Base-by-base conservation (phyloP, 2,888 invertebrate genomes). In the Diogma glabrata region DNA sequence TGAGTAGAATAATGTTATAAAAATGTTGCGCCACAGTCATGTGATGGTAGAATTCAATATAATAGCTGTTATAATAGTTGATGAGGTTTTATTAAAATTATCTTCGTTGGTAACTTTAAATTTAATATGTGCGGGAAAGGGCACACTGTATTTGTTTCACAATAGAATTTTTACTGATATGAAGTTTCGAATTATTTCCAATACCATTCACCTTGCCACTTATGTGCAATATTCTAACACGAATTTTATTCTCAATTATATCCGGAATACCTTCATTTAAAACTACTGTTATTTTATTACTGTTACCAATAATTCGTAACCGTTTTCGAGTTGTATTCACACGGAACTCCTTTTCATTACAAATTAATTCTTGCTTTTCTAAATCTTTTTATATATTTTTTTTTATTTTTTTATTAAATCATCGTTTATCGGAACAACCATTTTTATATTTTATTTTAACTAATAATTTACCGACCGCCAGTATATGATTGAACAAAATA, bases 171-270 rank as follows among this genome's bases (percentile, higher is more conserved):
- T 59, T 61, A 40, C 69, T 67, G 52, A 69, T 54, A 43, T 63
- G 64, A 49, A 69, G 65, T 43, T 67, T 64, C 4, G 69, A 68
- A 58, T 65, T 60, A 45, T 69, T 69, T n/a, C 68, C 68, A 28
- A 61, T 67, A 51, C 67, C 69, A 46, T 62, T 63, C 7, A 69
- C 57, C 9, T 55, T 26, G 1, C 67, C 69, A 38, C 56, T 56
- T 48, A 69, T 69, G n/a, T 57, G 56, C 17, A 59, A 57, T 12
- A 69, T 66, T 54, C 67, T 69, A 10, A 69, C 58, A 23, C 63
- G 58, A 28, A 63, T 67, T 28, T 58, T 59, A 53, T 69, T 69
- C 17, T 69, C 69, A 49, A 69, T 63, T 8, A 69, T 58, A 40
- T 64, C 63, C 36, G 69, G 52, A 26, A 58, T 60, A 10, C 66